A percentile compares a stretch with the other conserved stretches of the same genome.
phyloP scores from a whole-genome alignment of 2,888 invertebrate species.

The Gnatocerus cornutus region DNA sequence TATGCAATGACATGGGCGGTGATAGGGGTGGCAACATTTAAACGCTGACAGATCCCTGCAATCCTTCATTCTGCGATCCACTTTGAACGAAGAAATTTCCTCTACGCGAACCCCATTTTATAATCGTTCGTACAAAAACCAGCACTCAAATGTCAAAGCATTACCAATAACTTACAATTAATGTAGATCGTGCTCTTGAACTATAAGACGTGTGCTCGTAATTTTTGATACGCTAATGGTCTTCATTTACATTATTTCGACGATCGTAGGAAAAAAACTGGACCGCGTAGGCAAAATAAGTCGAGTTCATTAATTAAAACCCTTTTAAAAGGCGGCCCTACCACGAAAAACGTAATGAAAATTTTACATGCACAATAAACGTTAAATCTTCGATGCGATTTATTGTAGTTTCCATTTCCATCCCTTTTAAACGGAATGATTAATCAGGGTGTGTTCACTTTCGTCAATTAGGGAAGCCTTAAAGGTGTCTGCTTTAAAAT shows the following conservation, averaged over 20 bases:
- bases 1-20: conserved; percentile 28
- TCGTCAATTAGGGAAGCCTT: conserved; percentile 35
- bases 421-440: conserved; percentile 21
- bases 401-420: conserved; percentile 16
- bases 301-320: conserved; percentile 30
- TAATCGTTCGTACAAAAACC: not conserved
- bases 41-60: conserved; percentile 17
- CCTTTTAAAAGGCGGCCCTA: conserved; percentile 3
- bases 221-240: conserved; percentile 9
- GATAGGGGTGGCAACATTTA: conserved; percentile 31
- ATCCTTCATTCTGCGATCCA: conserved; percentile 11
- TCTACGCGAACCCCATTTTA: conserved; percentile 5
- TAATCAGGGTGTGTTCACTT: conserved; percentile 28
- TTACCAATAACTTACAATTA: conserved; percentile 3
- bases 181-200: conserved; percentile 32
- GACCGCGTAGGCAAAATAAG: conserved; percentile 13
- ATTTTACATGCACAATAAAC: conserved; percentile 32
- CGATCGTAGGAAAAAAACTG: conserved; percentile 2
- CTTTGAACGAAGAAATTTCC: not conserved
- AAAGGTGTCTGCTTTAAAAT: conserved; percentile 29
- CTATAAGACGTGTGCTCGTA: conserved; percentile 35
- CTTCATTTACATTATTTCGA: conserved; percentile 26
- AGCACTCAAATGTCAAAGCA: not conserved
- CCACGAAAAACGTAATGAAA: conserved; percentile 20
- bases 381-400: conserved; percentile 29